Conservation (phyloP, 2,888 invertebrate genomes). For the Hecatera dysodea region DNA sequence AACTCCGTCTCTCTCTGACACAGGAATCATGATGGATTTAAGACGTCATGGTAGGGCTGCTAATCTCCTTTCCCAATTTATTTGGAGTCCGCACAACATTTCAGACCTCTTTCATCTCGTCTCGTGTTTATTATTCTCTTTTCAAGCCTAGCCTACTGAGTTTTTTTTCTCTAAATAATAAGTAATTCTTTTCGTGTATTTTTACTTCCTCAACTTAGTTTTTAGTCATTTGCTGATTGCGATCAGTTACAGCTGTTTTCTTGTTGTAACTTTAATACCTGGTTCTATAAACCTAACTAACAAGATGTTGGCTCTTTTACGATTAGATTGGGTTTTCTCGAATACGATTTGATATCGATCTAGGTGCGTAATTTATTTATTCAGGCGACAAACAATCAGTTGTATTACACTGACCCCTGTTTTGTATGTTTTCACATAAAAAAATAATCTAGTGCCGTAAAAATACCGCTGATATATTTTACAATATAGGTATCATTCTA, state of each 20-base stretch:
- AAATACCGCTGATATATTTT: slow-evolving; percentile 14
- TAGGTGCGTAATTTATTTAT: slow-evolving; percentile 7
- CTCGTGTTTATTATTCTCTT: neutral
- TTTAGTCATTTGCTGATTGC: neutral
- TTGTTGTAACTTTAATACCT: neutral
- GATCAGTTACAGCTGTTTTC: neutral
- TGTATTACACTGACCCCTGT: neutral
- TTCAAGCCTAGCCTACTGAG: neutral
- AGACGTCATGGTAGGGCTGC: no score
- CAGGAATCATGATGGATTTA: no score
- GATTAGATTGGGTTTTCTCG: neutral
- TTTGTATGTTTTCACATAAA: neutral
- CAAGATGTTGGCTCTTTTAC: neutral
- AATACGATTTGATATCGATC: slow-evolving; percentile 4
- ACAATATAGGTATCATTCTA: neutral
- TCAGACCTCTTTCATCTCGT: neutral
- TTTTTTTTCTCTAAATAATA: neutral
- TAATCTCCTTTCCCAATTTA: no score
- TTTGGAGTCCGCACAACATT: no score
- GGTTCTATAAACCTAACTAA: neutral
- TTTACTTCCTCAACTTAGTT: neutral
- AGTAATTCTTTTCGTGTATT: neutral
- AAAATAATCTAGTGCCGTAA: slow-evolving; percentile 6
- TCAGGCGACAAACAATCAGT: neutral
- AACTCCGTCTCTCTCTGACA: no score